Evolutionary conservation across 2,113 vertebrate species (phyloP), one percentile per base, ranked within the genome.

Genomic region (Varanus komodoensis): DNA sequence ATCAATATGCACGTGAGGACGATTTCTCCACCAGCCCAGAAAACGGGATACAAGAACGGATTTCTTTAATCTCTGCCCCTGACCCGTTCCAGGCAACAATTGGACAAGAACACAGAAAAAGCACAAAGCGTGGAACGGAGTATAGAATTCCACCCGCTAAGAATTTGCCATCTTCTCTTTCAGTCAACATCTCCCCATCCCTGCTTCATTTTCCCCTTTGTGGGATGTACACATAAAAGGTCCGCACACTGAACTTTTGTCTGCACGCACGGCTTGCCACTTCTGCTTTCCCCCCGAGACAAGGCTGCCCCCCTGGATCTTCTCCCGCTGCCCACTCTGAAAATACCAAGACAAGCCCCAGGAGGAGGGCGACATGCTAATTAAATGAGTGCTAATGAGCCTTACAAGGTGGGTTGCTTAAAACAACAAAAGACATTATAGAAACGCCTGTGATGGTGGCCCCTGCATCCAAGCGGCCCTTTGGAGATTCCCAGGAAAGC

Each of bases 331-430:
- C 82, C 44, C 3, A 89, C 71, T 44, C 38, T 44, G 38, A 94
- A 87, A 94, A 90, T 94, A 95, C 89, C 17, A 0, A 92, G 90
- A 57, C 93, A 93, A 93, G 86, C 91, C 94, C 82, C 93, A 94
- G 93, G 87, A 96, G 21, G 32, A 96, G 92, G 89, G 84, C 91
- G 34, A 1, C 89, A 89, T 91, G 93, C 94, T 95, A 95, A 96
- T 93, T 95, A 93, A 95, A 95, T 94, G 94, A 95, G 95, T 91
- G 91, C 68, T 94, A 96, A 95, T 93, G 93, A 94, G 93, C 87
- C 94, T 91, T 4, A 21, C 11, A 93, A 89, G 96, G 93, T 29
- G 85, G 95, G 94, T 94, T 95, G 93, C 92, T 94, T 94, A 95
- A 77, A 96, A 50, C 8, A 79, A n/a, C 3, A 27, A 3, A 7